A percentile compares a stretch with the other conserved stretches of the same genome.
Conservation (phyloP, 2,888 invertebrate genomes). For the Hirudinaria manillensis region DNA sequence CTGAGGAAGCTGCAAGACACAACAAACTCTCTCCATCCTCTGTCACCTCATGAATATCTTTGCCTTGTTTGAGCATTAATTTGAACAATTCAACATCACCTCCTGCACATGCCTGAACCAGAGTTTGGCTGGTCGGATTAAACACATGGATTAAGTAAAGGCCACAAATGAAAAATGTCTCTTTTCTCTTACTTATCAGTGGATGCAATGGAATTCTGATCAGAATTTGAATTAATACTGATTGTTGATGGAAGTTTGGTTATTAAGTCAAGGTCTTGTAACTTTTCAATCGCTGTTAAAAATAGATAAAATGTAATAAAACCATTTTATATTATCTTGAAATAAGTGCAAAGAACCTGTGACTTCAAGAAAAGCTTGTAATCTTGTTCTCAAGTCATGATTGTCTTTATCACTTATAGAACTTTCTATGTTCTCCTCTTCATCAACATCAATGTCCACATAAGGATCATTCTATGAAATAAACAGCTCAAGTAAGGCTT, state of each 20-base stretch:
- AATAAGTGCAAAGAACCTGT: conserved; percentile 62
- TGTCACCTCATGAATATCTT: conserved; percentile 79
- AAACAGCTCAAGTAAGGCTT: background rate
- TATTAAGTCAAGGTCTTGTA: conserved; percentile 13
- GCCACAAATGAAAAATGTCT: background rate
- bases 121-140: conserved; percentile 58
- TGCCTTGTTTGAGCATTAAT: conserved; percentile 81
- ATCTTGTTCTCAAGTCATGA: conserved; percentile 79
- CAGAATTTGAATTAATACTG: conserved; percentile 6
- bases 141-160: background rate
- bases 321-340: background rate
- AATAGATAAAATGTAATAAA: background rate
- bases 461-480: conserved; percentile 20
- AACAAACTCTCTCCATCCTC: conserved; percentile 94
- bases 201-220: conserved; percentile 10
- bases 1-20: conserved; percentile 91
- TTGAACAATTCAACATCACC: conserved; percentile 88
- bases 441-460: conserved; percentile 31
- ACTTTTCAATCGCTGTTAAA: conserved; percentile 8
- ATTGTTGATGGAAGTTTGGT: conserved; percentile 6
- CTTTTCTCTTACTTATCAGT: background rate
- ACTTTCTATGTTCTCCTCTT: conserved; percentile 30
- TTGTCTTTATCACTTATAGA: conserved; percentile 46
- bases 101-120: conserved; percentile 87
- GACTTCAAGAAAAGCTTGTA: conserved; percentile 87